A percentile compares a stretch with the other conserved stretches of the same genome.
These are phyloP conservation scores for Trichonephila inaurata DNA, from an alignment of 1,140 invertebrate genomes.

Conservation along the genomic window DNA sequence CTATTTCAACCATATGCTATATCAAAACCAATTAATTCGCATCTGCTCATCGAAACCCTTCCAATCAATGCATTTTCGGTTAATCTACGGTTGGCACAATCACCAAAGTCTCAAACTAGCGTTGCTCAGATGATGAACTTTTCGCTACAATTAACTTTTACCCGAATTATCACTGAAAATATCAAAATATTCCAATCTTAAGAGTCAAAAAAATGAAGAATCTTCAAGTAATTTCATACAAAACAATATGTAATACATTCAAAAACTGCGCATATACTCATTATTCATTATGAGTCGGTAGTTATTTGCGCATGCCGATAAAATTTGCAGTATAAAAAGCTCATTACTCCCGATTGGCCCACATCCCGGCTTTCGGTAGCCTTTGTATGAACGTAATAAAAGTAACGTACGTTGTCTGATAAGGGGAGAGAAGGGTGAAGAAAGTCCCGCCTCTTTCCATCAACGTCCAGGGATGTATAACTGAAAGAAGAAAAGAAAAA, in stretches of 20 bases:
- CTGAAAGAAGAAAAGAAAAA: conserved; percentile 44
- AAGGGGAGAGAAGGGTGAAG: conserved; percentile 63
- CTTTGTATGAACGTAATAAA: conserved; percentile 58
- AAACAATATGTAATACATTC: too few relatives aligned
- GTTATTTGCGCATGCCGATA: conserved; percentile 13
- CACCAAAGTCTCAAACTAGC: too few relatives aligned
- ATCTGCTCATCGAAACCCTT: too few relatives aligned
- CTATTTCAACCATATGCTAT: too few relatives aligned
- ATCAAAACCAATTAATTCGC: too few relatives aligned
- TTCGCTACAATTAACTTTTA: too few relatives aligned
- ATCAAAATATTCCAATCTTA: too few relatives aligned
- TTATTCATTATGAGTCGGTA: neutral
- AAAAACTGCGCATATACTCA: neutral
- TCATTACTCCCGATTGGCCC: neutral
- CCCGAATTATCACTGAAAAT: too few relatives aligned
- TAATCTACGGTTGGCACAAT: too few relatives aligned
- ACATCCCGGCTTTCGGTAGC: conserved; percentile 18
- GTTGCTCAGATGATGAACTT: too few relatives aligned
- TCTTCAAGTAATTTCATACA: neutral
- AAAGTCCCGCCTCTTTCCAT: conserved; percentile 65
- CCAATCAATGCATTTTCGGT: too few relatives aligned
- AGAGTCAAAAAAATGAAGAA: neutral
- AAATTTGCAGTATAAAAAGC: conserved; percentile 30
- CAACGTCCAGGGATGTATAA: conserved; percentile 56
- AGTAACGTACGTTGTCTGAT: conserved; percentile 59